Evolutionary conservation across 2,113 vertebrate genomes (phyloP), one percentile per base, ranked within the genome.

Genomic region (Dicentrarchus labrax): DNA sequence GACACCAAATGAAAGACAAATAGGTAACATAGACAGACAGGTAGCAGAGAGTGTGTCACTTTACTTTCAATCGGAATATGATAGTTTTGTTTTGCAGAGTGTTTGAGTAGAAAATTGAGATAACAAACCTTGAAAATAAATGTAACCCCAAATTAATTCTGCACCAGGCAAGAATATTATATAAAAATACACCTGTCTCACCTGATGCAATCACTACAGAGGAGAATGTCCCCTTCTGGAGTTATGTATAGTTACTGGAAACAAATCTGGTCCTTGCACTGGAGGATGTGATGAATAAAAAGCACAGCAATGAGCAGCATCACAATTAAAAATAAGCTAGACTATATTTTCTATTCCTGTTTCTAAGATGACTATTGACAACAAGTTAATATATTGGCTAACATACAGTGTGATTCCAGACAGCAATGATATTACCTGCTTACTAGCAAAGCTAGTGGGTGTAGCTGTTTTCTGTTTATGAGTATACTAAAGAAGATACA

Each of bases 41-140:
- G 78, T 56, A 60, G 56, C 65, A 83, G 61, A 66, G 68, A 51
- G 24, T 43, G 41, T 54, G 73, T 82, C 73, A 71, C 66, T 81
- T 75, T 60, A 16, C 30, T 24, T 81, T 54, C 56, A 61, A 6
- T 64, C 0, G 4, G 15, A 82, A 39, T 48, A n/a, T 38, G 13
- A 67, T 64, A 50, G 51, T 75, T 61, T 81, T 72, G 7, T 72
- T 59, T 62, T n/a, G 65, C 59, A 57, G 64, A 60, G 5, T 53
- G 30, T 21, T 36, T 61, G 6, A 15, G 54, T 10, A 51, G 16
- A 76, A 67, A 41, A 57, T 53, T 38, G 41, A 61, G 6, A 36
- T 43, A 54, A 41, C 47, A 66, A 67, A 68, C 50, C 12, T 53
- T 50, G 24, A 56, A 53, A 48, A 45, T 8, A 47, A 64, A 71